Percentiles rank a stretch among this genome's conserved stretches.
Conservation (phyloP, 2,888 invertebrate species). For the Taphrorychus bicolor region DNA sequence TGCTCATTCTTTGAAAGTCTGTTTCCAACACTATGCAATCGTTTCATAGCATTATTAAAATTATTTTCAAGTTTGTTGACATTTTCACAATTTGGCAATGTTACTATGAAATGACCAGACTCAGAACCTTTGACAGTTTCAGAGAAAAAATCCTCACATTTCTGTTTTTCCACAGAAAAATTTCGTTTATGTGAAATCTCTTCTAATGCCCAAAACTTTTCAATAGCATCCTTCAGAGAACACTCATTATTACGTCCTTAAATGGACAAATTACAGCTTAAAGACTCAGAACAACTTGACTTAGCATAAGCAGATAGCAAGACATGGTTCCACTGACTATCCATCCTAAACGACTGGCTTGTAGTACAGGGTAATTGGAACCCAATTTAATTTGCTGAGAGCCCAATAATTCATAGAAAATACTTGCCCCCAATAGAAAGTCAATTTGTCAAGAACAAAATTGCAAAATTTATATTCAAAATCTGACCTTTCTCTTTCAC, state of each 20-base stretch:
- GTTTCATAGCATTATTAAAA: conserved; percentile 16
- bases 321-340: background rate
- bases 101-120: conserved; percentile 14
- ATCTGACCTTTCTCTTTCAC: no score
- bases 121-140: conserved; percentile 6
- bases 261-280: background rate
- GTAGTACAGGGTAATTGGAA: no score
- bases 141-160: conserved; percentile 20
- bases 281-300: no score
- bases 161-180: conserved; percentile 15
- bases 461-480: no score
- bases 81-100: conserved; percentile 6
- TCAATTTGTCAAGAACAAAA: no score
- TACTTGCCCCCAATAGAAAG: background rate
- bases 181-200: background rate
- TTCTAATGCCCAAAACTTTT: no score
- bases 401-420: background rate
- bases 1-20: conserved; percentile 13
- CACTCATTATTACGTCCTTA: background rate
- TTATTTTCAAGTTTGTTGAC: conserved; percentile 12
- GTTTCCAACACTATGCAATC: conserved; percentile 10
- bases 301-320: background rate
- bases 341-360: no score
- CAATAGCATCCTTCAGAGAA: background rate
- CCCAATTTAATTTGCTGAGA: background rate